A percentile compares a stretch with the other conserved stretches of the same genome.
Conservation (phyloP, 1,140 invertebrate species). For the Tyrophagus putrescentiae region DNA sequence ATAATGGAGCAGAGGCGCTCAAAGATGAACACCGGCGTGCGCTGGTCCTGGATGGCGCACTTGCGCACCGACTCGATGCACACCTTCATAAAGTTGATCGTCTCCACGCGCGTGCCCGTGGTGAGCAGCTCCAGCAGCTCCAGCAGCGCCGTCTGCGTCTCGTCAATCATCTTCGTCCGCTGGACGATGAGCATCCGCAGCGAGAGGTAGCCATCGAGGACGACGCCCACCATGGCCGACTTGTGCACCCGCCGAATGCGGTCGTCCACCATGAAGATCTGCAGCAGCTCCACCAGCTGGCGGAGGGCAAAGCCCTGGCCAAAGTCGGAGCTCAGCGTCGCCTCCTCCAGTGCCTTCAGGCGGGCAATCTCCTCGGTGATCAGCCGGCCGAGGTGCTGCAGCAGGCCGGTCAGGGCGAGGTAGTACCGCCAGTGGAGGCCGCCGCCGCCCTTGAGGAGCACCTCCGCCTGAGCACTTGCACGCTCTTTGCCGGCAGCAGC, state of each 20-base stretch:
- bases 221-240: conserved; percentile 64
- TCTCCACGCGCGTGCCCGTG: conserved; percentile 84
- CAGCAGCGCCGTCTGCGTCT: conserved; percentile 86
- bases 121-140: conserved; percentile 93
- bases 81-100: conserved; percentile 88
- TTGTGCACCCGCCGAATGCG: conserved; percentile 74
- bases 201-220: conserved; percentile 83
- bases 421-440: conserved; percentile 64
- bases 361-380: conserved; percentile 73
- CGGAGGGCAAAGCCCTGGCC: conserved; percentile 79
- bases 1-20: conserved; percentile 93
- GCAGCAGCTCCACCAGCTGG: conserved; percentile 68
- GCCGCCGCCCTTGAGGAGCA: conserved; percentile 19
- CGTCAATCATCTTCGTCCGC: conserved; percentile 81
- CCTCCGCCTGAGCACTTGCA: not conserved
- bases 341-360: conserved; percentile 67
- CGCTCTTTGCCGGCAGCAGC: no score
- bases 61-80: conserved; percentile 91
- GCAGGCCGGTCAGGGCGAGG: conserved; percentile 58
- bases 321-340: conserved; percentile 78
- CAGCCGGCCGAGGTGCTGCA: conserved; percentile 64
- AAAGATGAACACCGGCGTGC: conserved; percentile 87
- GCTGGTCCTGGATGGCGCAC: conserved; percentile 74
- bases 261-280: conserved; percentile 49
- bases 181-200: conserved; percentile 79